Base-by-base conservation (phyloP, 2,888 invertebrate species). In the Pseudococcus viburni region DNA sequence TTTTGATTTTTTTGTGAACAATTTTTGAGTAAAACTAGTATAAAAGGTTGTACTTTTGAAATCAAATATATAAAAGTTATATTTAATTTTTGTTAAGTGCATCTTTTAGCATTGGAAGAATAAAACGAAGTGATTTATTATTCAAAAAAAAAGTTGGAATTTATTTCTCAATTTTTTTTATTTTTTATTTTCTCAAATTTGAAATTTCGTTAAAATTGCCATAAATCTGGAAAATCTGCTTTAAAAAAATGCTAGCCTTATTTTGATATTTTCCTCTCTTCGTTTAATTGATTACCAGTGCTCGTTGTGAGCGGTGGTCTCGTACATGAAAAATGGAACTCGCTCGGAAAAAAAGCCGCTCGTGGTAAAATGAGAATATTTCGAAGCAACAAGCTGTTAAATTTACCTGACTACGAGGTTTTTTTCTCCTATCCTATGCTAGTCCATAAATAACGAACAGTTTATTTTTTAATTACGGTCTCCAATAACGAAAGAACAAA, bases 391-490 rank as follows among this genome's bases (percentile, higher is more conserved):
- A 59, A 59, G 59, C 19, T 19, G 59, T 19, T 59, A n/a, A 59
- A 59, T 19, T 59, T 19, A 59, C 59, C 59, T 59, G 6, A 59
- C 59, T 59, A 59, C 19, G 59, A 19, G 59, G n/a, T 19, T 59
- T 59, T 55, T 55, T 59, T 59, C n/a, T 33, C 26, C 26, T 19
- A 5, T 51, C 17, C 59, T 19, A 59, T 19, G 26, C 59, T 6
- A 19, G 7, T 59, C 19, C n/a, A 59, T 59, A 59, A 59, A 59
- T 59, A 19, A 59, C 59, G 4, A n/a, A 19, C 55, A 59, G 19
- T 59, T 59, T 19, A 59, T 59, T 59, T 59, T 59, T 59, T 59
- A 59, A 59, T 59, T 59, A 59, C 59, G 59, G 59, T 59, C 59
- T n/a, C 59, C 59, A 59, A 59, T 59, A 59, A 59, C 59, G 59